Evolutionary conservation across 2,113 vertebrate genomes (phyloP).

Genomic region (Telmatochromis brichardi): DNA sequence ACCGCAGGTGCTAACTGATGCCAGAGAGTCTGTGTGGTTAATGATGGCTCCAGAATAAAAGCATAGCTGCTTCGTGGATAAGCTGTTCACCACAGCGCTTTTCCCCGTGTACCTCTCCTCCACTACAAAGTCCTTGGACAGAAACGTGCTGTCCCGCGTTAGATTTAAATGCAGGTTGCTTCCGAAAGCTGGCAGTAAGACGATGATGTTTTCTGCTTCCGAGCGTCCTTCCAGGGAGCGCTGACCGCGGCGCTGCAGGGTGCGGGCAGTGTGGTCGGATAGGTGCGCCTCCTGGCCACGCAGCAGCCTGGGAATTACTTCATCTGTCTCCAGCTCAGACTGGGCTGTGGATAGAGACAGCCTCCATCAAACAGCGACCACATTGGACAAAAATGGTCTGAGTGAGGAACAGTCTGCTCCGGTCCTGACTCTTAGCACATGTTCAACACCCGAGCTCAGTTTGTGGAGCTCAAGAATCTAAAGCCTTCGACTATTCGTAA

Average conservation of each 20-base stretch:
- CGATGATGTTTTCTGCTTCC: conserved; percentile 60
- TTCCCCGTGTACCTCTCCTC: conserved; percentile 71
- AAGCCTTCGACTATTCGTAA: not conserved
- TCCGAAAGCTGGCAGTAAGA: conserved; percentile 81
- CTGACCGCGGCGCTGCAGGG: not conserved
- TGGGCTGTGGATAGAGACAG: conserved; percentile 29
- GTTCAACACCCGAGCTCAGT: not conserved
- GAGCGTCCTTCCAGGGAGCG: conserved; percentile 42
- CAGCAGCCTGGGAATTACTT: conserved; percentile 81
- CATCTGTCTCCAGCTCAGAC: conserved; percentile 61
- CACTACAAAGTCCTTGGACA: conserved; percentile 75
- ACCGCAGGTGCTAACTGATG: conserved; percentile 81
- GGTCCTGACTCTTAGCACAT: not conserved
- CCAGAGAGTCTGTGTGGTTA: conserved; percentile 79
- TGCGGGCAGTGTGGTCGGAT: conserved; percentile 35
- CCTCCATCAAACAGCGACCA: not conserved
- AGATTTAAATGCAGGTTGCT: conserved; percentile 78
- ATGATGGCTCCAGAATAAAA: conserved; percentile 86
- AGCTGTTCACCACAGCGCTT: not conserved
- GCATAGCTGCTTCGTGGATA: conserved; percentile 65
- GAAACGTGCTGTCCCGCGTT: conserved; percentile 75
- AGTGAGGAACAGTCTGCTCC: not conserved
- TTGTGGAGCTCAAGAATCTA: not conserved
- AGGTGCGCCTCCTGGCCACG: conserved; percentile 73
- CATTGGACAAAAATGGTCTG: not conserved